Base-by-base conservation (phyloP, 2,888 invertebrate species). In the Choristoneura rosaceana region DNA sequence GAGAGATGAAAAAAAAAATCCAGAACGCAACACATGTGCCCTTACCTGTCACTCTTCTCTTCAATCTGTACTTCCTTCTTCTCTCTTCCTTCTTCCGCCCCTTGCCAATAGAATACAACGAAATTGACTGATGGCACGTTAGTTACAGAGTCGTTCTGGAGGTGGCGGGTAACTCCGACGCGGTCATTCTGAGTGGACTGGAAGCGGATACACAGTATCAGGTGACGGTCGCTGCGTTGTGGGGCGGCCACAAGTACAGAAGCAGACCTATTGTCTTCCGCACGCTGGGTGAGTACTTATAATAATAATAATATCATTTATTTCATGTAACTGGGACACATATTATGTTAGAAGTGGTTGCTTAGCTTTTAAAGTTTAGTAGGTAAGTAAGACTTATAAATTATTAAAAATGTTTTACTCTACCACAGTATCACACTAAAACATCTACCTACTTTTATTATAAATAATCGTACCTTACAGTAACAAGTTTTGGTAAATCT, bases 121-220 rank as follows among this genome's bases (percentile, higher is more conserved):
- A 93, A 90, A 93, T 95, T 95, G 95, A 95, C 95, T 95, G 94
- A 95, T 93, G 82, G 86, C 81, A 86, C 92, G 95, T 96, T 97
- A 98, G 98, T 97, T 98, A 97, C 97, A 98, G 98, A 96, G 97
- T 98, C 95, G 97, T 98, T 94, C 95, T 97, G 95, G 96, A 97
- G 90, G 97, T 98, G 89, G 98, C 98, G 81, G 97, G 98, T 80
- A 98, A 97, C 94, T 97, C 97, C 76, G 97, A 97, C 89, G 97
- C 97, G 76, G 97, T 98, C 81, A 97, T 97, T 78, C 92, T 98
- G 86, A 97, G 96, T 86, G 97, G 97, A 62, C 94, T 98, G 77
- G 96, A 96, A 86, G 97, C 98, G 33, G 97, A 97, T 89, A 98
- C 98, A 34, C 97, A 98, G 92, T 98, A 98, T 89, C 98, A 98